Percentiles rank a stretch among this genome's conserved stretches.
Conservation (phyloP, 1,140 invertebrate genomes). For the Forficula auricularia region DNA sequence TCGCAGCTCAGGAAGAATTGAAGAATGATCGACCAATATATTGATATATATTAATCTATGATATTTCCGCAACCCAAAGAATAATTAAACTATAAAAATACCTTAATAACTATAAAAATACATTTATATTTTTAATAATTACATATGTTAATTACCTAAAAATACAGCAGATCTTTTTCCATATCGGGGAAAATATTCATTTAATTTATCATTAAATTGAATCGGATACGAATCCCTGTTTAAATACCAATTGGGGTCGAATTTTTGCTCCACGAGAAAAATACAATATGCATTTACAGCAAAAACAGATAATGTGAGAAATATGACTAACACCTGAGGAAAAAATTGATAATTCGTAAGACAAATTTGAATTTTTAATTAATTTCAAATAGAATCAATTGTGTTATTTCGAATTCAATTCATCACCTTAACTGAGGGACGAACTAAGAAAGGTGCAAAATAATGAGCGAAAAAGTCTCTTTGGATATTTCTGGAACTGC, state of each 20-base stretch:
- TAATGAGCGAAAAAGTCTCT: constrained; percentile 29
- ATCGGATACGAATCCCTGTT: constrained; percentile 30
- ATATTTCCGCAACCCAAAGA: neutral
- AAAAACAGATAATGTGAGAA: constrained; percentile 21
- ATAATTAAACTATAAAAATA: neutral
- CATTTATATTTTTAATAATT: neutral
- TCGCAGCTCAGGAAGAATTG: too few relatives aligned
- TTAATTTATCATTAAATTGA: constrained; percentile 25
- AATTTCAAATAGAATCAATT: neutral
- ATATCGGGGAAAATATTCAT: constrained; percentile 30
- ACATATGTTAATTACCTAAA: constrained; percentile 18
- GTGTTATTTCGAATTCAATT: neutral
- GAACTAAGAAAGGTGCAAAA: constrained; percentile 29
- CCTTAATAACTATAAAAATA: neutral
- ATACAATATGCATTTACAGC: constrained; percentile 27
- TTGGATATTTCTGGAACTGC: constrained; percentile 29
- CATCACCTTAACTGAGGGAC: constrained; percentile 26
- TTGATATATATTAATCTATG: too few relatives aligned
- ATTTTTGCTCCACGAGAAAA: constrained; percentile 32
- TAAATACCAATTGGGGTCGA: constrained; percentile 38
- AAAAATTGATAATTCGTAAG: constrained; percentile 3
- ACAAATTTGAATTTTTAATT: neutral
- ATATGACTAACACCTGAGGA: constrained; percentile 27
- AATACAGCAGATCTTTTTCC: constrained; percentile 32
- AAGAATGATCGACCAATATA: too few relatives aligned